These are phyloP conservation scores for Mylabris sibirica DNA, from an alignment of 2,888 invertebrate genomes.

Conservation along the genomic window DNA sequence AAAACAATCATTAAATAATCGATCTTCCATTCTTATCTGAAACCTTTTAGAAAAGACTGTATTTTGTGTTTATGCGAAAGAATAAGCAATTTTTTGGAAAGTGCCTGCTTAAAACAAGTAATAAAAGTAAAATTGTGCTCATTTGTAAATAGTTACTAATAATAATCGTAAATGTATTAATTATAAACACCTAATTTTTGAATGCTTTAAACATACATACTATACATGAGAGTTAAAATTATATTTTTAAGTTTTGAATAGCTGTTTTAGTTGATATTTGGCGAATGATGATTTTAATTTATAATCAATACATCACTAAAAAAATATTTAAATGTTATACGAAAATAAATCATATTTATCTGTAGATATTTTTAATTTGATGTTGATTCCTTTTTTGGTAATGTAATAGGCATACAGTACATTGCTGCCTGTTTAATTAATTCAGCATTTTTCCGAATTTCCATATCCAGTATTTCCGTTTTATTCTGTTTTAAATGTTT, in stretches of 20 bases:
- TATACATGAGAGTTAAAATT: slow-evolving; percentile 20
- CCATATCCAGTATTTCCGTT: slow-evolving; percentile 48
- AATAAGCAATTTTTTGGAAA: slow-evolving; percentile 33
- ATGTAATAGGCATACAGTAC: slow-evolving; percentile 47
- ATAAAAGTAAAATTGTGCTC: slow-evolving; percentile 33
- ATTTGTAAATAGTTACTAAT: slow-evolving; percentile 43
- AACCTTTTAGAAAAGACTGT: slow-evolving; percentile 2
- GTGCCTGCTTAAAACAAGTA: slow-evolving; percentile 42
- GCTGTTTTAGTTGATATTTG: slow-evolving; percentile 33
- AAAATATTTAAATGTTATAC: slow-evolving; percentile 41
- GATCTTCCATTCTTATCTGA: slow-evolving; percentile 5
- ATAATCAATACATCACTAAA: slow-evolving; percentile 49
- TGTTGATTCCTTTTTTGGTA: slow-evolving; percentile 32
- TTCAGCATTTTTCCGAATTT: slow-evolving; percentile 47
- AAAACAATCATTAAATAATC: not conserved
- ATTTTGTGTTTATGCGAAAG: not conserved
- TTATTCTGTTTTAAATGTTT: slow-evolving; percentile 48
- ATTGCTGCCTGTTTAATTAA: slow-evolving; percentile 52
- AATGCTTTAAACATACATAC: slow-evolving; percentile 44
- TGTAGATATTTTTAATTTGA: slow-evolving; percentile 18
- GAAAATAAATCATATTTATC: slow-evolving; percentile 43
- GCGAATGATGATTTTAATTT: slow-evolving; percentile 46
- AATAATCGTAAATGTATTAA: slow-evolving; percentile 32
- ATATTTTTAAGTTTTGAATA: slow-evolving; percentile 43
- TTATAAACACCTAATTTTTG: slow-evolving; percentile 41